Percentiles rank a stretch among this genome's conserved stretches.
Evolutionary conservation across 2,797 vertebrate genomes (phyloP).

Genomic region (Phrynocephalus vlangalii): DNA sequence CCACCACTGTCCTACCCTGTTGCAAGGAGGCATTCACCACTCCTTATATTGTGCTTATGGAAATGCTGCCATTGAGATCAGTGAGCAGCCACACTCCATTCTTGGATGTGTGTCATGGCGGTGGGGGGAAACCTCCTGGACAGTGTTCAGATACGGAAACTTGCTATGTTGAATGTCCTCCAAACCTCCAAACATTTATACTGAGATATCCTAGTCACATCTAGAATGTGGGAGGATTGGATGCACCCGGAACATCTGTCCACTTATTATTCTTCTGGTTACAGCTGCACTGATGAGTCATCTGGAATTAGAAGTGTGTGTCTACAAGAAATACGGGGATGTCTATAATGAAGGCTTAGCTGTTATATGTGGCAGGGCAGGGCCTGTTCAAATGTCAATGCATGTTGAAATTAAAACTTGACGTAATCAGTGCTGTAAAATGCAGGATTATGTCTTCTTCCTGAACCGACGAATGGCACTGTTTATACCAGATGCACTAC

Average conservation of each 20-base stretch:
- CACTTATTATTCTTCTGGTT: background rate
- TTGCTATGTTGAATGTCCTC: too few relatives aligned
- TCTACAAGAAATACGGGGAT: background rate
- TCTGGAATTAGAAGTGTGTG: background rate
- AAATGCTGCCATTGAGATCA: too few relatives aligned
- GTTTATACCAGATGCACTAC: background rate
- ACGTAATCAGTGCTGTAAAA: constrained; percentile 2
- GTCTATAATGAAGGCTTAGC: background rate
- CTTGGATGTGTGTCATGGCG: too few relatives aligned
- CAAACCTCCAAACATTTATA: background rate
- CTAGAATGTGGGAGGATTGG: background rate
- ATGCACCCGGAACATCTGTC: background rate
- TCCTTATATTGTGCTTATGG: too few relatives aligned
- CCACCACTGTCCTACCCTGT: too few relatives aligned
- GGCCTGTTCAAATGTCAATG: background rate
- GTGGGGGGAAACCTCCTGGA: too few relatives aligned
- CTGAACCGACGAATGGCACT: fast-evolving
- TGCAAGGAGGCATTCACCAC: too few relatives aligned
- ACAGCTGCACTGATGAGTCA: background rate
- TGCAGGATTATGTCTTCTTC: background rate
- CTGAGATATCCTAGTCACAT: background rate
- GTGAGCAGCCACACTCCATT: too few relatives aligned
- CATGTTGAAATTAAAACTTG: constrained; percentile 11
- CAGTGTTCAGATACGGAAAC: too few relatives aligned
- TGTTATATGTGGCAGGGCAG: background rate